Evolutionary conservation across 2,797 vertebrate species (phyloP), one percentile per base, ranked within the genome.

Genomic region (Microhierax caerulescens): DNA sequence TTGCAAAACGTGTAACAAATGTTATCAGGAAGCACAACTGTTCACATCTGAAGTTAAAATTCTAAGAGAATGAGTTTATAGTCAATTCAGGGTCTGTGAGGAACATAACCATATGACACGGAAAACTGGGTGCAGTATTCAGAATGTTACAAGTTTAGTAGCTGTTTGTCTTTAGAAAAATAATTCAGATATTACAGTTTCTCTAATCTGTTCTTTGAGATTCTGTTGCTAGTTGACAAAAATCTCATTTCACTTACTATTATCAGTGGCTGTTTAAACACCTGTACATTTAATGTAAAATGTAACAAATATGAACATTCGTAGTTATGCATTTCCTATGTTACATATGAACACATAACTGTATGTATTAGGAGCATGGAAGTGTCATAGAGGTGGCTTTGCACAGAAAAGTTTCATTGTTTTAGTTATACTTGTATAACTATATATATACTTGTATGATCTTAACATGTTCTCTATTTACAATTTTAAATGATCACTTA

Each of bases 381-480:
- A 53, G 25, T 28, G 17, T 20, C 15, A 16, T 34, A 41, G 4
- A 61, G 20, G 19, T 25, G 81, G 22, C 8, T 23, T 7, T 88
- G 22, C 65, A 27, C 27, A 11, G 8, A 5, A 51, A 17, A 18
- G 1, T 59, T 61, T 59, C 23, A 43, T 8, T 41, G 39, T 30
- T 70, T 6, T 39, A 73, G 70, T 73, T 54, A 1, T 21, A 11
- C 10, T 50, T 39, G 28, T 47, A n/a, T n/a, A n/a, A n/a, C n/a
- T n/a, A n/a, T n/a, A n/a, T n/a, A n/a, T n/a, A n/a, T n/a, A n/a
- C 30, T 60, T 0, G 0, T 43, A 0, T 9, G 15, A 2, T 47
- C 24, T n/a, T 30, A 22, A 28, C 10, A 1, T 4, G 1, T 18
- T 50, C 37, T 43, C 5, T 4, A 25, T n/a, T 60, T 57, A 16